Conservation (phyloP, 2,113 vertebrate genomes). For the Willisornis vidua region DNA sequence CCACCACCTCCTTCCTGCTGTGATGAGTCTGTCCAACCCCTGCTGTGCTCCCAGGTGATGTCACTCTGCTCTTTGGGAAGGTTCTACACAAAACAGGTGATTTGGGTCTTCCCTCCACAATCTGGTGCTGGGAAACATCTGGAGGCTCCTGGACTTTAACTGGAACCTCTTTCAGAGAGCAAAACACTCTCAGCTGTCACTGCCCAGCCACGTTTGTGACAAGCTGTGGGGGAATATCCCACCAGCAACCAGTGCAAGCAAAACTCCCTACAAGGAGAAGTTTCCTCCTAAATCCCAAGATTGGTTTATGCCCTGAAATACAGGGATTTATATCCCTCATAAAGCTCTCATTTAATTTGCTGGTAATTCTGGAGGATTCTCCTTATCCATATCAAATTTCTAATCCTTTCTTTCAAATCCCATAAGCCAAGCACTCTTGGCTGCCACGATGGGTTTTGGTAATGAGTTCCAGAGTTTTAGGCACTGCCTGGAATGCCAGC, state of each 20-base stretch:
- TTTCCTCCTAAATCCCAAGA: not conserved
- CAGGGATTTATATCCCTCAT: not conserved
- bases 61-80: not conserved
- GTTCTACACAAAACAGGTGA: not conserved
- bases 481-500: not conserved
- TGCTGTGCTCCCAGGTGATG: accelerated
- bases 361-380: conserved; percentile 3
- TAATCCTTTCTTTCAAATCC: conserved; percentile 13
- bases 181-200: not conserved
- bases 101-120: not conserved
- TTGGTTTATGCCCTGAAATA: not conserved
- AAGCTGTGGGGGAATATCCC: accelerated
- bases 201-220: accelerated
- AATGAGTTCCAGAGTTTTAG: conserved; percentile 2
- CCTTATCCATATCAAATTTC: not conserved
- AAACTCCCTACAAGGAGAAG: not conserved
- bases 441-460: not conserved
- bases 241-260: not conserved
- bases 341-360: not conserved
- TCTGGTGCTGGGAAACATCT: accelerated
- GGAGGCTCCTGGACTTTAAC: not conserved
- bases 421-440: not conserved
- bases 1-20: accelerated
- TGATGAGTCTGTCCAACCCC: accelerated
- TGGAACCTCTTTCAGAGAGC: not conserved